Evolutionary conservation across 2,797 vertebrate species (phyloP), one percentile per base, ranked within the genome.

Genomic region (Ctenopoma multispine): DNA sequence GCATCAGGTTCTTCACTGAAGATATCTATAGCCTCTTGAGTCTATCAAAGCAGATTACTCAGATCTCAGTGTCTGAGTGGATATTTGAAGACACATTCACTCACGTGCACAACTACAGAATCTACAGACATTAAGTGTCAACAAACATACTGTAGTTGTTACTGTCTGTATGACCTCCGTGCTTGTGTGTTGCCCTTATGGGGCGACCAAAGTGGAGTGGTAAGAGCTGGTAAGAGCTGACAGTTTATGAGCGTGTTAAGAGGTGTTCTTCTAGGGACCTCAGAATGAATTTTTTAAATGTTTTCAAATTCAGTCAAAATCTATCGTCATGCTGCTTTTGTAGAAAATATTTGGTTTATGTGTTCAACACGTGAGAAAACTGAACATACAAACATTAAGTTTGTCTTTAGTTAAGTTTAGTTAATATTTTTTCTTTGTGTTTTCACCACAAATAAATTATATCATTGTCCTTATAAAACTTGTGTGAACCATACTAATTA

Each of bases 211-310:
- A 62, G 75, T 68, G 24, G 58, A 81, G 75, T 29, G 83, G 86
- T 87, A 91, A 90, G 65, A 78, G 83, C 82, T 88, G n/a, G n/a
- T n/a, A n/a, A n/a, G n/a, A n/a, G n/a, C n/a, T n/a, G 91, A 53
- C n/a, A 23, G 40, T 51, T 13, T 46, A 86, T 83, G 87, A 69
- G 78, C 84, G 85, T n/a, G n/a, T n/a, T n/a, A n/a, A n/a, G n/a
- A n/a, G n/a, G n/a, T 27, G 8, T 40, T 64, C 29, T 14, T 48
- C 2, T 21, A 7, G 8, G n/a, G 5, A 44, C 4, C 2, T 31
- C 15, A 18, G 17, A 27, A 21, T 10, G 18, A 54, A 31, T 11
- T 9, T 1, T 3, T 34, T 34, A 9, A 34, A 34, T 34, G 9
- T 34, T 34, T 34, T 29, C 14, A 31, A 65, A 64, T 43, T 17